Base-by-base conservation (phyloP, 1,140 invertebrate genomes). In the Zaprionus camerounensis region DNA sequence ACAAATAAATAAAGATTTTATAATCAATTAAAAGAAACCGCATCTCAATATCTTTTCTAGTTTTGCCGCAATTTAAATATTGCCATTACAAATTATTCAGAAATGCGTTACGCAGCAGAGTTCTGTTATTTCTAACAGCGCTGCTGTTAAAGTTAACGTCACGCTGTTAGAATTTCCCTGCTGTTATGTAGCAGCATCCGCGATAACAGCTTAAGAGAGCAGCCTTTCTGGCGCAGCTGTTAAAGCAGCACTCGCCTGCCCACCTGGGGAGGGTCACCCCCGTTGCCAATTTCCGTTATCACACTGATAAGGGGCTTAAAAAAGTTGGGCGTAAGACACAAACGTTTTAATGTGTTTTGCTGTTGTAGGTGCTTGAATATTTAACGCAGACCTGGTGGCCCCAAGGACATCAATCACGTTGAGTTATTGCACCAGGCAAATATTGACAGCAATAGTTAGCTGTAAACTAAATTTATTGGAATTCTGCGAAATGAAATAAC, bases 231-330 rank as follows among this genome's bases (percentile, higher is more conserved):
- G 41, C n/a, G 6, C 41, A 17, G n/a, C n/a, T 46, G n/a, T 17
- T 46, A 15, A 41, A 41, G 38, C 38, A n/a, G 5, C 22, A 11
- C 12, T 24, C n/a, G 17, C 28, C 4, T 5, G 7, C 12, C 12
- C 31, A 34, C 31, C 31, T 34, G 28, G 28, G 28, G 28, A 1
- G 28, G 28, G 28, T 31, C 57, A 63, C 53, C 2, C 36, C 20
- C 31, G 44, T 53, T 74, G 28, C 7, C 51, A 62, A 69, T 70
- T 74, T 74, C 59, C 58, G 58, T 64, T 75, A 71, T 71, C 72
- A 71, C 57, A 75, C 59, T 71, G 72, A 75, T 71, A 75, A 75
- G 72, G 53, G 31, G 67, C 58, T 75, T 51, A 38, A 56, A 28
- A 22, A 71, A 75, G 41, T 49, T 55, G 28, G n/a, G 11, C n/a